phyloP scores from a whole-genome alignment of 2,797 vertebrate species.

The Erethizon dorsatum region DNA sequence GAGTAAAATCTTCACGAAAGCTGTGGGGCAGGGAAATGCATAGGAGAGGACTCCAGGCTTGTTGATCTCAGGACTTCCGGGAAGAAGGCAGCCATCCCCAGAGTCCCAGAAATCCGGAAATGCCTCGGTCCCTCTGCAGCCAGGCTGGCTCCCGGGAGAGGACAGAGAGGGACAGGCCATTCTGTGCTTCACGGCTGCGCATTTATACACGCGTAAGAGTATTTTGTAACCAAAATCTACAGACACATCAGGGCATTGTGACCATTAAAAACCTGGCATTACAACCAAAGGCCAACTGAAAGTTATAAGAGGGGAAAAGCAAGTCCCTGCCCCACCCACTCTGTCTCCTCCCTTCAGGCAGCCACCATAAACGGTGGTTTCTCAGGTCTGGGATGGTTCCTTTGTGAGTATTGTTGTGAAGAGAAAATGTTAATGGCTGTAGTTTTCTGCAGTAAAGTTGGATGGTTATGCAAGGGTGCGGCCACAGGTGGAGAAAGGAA shows the following conservation, averaged over 20 bases:
- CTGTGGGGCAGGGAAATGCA: not conserved
- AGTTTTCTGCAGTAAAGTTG: not conserved
- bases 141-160: not conserved
- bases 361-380: not conserved
- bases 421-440: slow-evolving; percentile 9
- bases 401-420: not conserved
- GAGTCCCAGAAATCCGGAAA: not conserved
- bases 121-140: not conserved
- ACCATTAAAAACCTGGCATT: not conserved
- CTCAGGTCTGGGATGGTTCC: not conserved
- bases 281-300: not conserved
- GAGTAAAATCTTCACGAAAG: not conserved
- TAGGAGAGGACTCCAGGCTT: not conserved
- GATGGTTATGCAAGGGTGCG: not conserved
- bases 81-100: not conserved
- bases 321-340: not conserved
- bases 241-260: not conserved
- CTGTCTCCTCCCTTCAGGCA: not conserved
- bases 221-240: not conserved
- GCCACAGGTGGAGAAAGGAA: not conserved
- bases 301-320: not conserved
- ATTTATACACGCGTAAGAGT: not conserved
- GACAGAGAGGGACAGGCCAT: not conserved
- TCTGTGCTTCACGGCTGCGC: not conserved
- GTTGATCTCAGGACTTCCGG: not conserved